Evolutionary conservation across 1,140 invertebrate genomes (phyloP), one percentile per base, ranked within the genome.

Genomic region (Drosophila tsacasi): DNA sequence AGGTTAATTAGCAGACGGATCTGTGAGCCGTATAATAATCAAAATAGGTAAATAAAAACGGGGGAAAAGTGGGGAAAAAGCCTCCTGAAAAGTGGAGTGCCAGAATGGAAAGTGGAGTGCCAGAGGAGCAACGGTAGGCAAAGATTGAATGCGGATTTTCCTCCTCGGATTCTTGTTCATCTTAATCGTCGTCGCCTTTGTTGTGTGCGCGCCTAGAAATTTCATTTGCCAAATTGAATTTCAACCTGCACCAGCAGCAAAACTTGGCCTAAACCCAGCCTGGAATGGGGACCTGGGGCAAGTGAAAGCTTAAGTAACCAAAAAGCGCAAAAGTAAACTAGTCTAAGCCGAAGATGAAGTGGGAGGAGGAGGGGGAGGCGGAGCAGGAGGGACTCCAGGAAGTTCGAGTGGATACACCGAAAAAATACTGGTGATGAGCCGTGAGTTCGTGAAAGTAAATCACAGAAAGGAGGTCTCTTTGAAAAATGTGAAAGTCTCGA

Each of bases 221-320:
- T 89, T 89, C 68, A 89, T 89, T 89, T 89, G 55, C 44, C 69
- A 89, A 90, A 89, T 89, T 89, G 84, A 89, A 89, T 90, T 84
- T 80, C 69, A 84, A 79, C 77, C 68, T 81, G 81, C 73, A 63
- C 39, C 60, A 63, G 46, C 65, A 30, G 37, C 66, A 60, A 63
- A 82, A 89, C 69, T 89, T 80, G 72, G 80, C 83, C 83, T 68
- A 79, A 75, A 58, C 76, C 83, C 75, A 80, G 68, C 6, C 69
- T 32, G 59, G 49, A 66, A 25, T 40, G 55, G 19, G 55, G 19
- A 13, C 6, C 46, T 30, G 27, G 35, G 61, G 65, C 76, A 46
- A 78, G 66, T 54, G 42, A 72, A 78, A 79, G 76, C 76, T 79
- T 79, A 72, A 79, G 76, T 79, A 79, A 79, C 60, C 59, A 72